Base-by-base conservation (phyloP, 2,113 vertebrate species). In the Caranx melampygus region DNA sequence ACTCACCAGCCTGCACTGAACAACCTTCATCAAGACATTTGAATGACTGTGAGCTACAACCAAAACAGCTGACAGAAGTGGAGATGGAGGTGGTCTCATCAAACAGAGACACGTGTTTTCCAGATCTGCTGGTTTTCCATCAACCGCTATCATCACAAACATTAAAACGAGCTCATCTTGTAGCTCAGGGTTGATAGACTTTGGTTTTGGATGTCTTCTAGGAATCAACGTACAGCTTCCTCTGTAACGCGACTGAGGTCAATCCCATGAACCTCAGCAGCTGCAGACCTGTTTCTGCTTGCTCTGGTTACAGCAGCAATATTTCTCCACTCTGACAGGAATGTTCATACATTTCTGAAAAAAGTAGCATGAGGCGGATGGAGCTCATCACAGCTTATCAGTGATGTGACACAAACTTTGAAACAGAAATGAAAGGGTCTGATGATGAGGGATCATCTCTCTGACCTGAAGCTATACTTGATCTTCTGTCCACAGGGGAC, bases 401-500 rank as follows among this genome's bases (percentile, higher is more conserved):
- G 33, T 6, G 34, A 6, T 18, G 16, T 49, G 15, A 49, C 15
- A 47, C 45, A 45, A 12, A 45, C 11, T 42, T 12, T 45, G 10
- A 45, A 11, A 45, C 44, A 51, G 20, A 51, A 52, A 10, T 52
- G n/a, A 52, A 52, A n/a, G 20, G 7, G 6, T 51, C 18, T n/a
- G 1, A 5, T 33, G 1, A 31, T 9, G 16, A 21, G 3, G 20
- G 51, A 52, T 52, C 10, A 11, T 52, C 8, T 65, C 15, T 54
- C 88, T 79, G 70, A 98, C 98, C 95, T 97, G 95, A 98, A 97
- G 0, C 73, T 95, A 90, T 97, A 99, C 0, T 74, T 93, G 60
- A 95, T 93, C 73, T 95, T 97, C 89, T 94, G 40, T 5, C 96
- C 96, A 8, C 97, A 98, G 20, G 97, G 95, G 45, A 99, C 85